phyloP scores from a whole-genome alignment of 1,140 invertebrate species.

The Drosophila lacertosa region DNA sequence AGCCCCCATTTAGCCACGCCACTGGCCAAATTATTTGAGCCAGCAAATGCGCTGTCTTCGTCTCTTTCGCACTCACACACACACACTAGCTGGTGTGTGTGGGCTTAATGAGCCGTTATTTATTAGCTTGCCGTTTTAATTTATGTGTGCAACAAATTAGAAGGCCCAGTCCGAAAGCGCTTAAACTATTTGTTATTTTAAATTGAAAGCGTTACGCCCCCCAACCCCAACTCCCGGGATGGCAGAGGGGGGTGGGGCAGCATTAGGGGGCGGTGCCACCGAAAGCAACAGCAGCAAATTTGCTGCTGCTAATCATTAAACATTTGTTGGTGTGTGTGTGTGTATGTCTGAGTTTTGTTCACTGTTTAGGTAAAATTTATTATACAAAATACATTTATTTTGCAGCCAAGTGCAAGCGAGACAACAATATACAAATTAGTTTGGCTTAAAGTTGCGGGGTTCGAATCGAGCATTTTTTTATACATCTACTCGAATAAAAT shows the following conservation, averaged over 20 bases:
- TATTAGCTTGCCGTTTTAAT: conserved; percentile 74
- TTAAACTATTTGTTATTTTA: conserved; percentile 59
- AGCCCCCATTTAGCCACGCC: background rate
- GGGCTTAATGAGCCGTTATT: conserved; percentile 77
- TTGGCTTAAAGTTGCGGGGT: too few species aligned
- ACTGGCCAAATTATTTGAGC: conserved; percentile 3
- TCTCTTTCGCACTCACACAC: conserved; percentile 13
- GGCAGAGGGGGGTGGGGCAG: too few species aligned
- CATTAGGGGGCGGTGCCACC: too few species aligned
- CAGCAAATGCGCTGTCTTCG: conserved; percentile 7
- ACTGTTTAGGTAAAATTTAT: conserved; percentile 42
- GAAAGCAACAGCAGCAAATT: conserved; percentile 17
- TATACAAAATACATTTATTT: conserved; percentile 36
- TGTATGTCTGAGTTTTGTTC: conserved; percentile 7
- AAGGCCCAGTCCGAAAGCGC: conserved; percentile 49
- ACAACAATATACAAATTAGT: too few species aligned
- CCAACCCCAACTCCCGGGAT: background rate
- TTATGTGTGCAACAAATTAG: conserved; percentile 79
- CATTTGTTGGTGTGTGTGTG: conserved; percentile 17
- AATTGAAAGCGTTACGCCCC: conserved; percentile 44
- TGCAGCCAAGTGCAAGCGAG: background rate
- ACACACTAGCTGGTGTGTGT: background rate
- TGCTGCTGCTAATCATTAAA: conserved; percentile 48
- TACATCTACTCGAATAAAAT: too few species aligned
- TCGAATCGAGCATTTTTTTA: too few species aligned